Conservation (phyloP, 2,113 vertebrate species). For the Oreochromis aureus region DNA sequence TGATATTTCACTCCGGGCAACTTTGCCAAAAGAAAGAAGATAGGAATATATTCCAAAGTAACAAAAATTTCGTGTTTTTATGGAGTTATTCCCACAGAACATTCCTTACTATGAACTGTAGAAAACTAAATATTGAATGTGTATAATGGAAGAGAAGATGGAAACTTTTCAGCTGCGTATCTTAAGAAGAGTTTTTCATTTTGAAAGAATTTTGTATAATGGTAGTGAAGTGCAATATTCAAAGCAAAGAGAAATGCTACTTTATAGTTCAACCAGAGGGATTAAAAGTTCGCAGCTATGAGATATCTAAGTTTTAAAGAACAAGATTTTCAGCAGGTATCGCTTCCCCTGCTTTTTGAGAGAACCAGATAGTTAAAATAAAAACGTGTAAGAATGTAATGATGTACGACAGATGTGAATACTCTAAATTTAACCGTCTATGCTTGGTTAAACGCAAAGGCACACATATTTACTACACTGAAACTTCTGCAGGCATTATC, state of each 20-base stretch:
- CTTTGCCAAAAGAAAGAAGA: constrained; percentile 23
- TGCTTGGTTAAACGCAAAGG: neutral
- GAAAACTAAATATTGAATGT: constrained; percentile 48
- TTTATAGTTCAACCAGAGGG: neutral
- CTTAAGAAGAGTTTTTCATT: constrained; percentile 17
- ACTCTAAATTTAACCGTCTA: neutral
- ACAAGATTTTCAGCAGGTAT: neutral
- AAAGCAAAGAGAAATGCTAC: neutral
- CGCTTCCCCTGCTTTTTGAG: neutral
- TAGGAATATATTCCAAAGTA: constrained; percentile 1
- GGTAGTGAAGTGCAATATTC: constrained; percentile 1
- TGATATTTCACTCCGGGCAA: constrained; percentile 37
- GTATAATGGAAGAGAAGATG: constrained; percentile 27
- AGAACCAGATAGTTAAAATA: neutral
- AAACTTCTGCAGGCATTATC: constrained; percentile 17
- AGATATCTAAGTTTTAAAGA: neutral
- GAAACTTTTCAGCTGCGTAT: neutral
- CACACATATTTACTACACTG: neutral
- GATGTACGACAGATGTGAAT: neutral
- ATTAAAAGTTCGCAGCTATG: neutral
- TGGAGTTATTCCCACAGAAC: constrained; percentile 8
- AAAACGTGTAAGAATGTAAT: neutral
- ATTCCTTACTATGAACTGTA: neutral
- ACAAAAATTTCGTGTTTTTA: neutral
- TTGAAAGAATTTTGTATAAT: neutral